Evolutionary conservation across 2,797 vertebrate species (phyloP).

Genomic region (Lophotriccus pileatus): DNA sequence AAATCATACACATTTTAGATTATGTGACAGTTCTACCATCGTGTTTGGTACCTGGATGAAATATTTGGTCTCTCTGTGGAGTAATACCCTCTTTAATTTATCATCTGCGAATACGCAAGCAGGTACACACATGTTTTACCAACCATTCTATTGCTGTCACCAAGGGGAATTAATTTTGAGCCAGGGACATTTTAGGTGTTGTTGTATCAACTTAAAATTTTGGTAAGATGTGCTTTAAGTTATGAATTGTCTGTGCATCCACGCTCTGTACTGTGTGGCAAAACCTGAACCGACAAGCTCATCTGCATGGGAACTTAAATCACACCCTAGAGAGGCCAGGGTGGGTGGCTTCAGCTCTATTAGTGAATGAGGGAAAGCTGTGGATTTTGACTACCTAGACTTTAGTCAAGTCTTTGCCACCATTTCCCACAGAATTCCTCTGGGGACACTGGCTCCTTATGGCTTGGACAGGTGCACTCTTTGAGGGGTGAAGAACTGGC

Average conservation of each 20-base stretch:
- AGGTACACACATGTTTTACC: not conserved
- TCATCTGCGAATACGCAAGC: not conserved
- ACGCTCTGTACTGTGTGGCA: not conserved
- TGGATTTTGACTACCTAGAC: not conserved
- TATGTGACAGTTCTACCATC: not conserved
- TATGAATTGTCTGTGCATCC: not conserved
- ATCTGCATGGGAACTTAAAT: not conserved
- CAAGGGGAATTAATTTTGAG: not conserved
- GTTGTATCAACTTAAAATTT: not conserved
- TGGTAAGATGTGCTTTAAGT: not conserved
- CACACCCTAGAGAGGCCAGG: not conserved
- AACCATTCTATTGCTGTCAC: not conserved
- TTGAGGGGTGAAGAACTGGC: not conserved
- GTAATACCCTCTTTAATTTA: conserved; percentile 2
- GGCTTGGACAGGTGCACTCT: not conserved
- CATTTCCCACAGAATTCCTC: not conserved
- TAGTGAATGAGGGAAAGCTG: not conserved
- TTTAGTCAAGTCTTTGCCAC: not conserved
- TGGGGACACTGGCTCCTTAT: not conserved
- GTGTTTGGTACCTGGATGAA: conserved; percentile 9
- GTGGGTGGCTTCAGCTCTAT: not conserved
- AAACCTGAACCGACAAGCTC: not conserved
- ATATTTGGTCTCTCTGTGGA: conserved; percentile 4
- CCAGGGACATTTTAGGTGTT: not conserved
- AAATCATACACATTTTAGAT: not conserved